Evolutionary conservation across 2,888 invertebrate species (phyloP), one percentile per base, ranked within the genome.

Genomic region (Idaea dimidiata): DNA sequence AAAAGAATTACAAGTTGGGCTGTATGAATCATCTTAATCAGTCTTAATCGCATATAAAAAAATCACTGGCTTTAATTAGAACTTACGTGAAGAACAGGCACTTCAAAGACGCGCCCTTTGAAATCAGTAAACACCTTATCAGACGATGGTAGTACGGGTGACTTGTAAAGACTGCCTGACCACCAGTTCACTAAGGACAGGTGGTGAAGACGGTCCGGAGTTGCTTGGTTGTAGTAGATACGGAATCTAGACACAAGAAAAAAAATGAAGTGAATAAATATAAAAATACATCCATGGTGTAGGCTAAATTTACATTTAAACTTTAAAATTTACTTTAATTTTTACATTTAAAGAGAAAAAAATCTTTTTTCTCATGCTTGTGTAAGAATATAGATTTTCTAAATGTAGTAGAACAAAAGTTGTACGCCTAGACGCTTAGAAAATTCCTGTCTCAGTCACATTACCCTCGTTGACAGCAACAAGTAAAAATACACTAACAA

Each of bases 111-210:
- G 66, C 95, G 90, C 31, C 94, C 94, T 57, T 93, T 88, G 74
- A 96, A 96, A 83, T 96, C 93, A 17, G 93, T 87, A 80, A 95
- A 96, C 32, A 96, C 94, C 24, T 92, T 92, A 54, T 91, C 89
- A 0, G 94, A 87, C 0, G 93, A 86, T 0, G 96, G 96, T 56
- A 96, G 82, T 0, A 95, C 91, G 0, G 96, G 96, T 0, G 94
- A 94, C 71, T 93, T 94, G 80, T 95, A 95, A 14, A 96, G 84
- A 0, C 94, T 94, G 0, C 90, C 93, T 5, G 94, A 93, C 94
- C 96, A 96, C 96, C 96, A 96, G 82, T 96, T 96, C 10, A 96
- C 94, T 72, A 96, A 83, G 1, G 92, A 85, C 55, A 96, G 82
- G 70, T 93, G 93, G 59, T 94, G 94, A 16, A 88, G 83, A 16